Percentiles rank a stretch among this genome's conserved stretches.
These are phyloP conservation scores for Dolichallabes microphthalmus DNA, from an alignment of 2,113 vertebrate species.

Conservation along the genomic window DNA sequence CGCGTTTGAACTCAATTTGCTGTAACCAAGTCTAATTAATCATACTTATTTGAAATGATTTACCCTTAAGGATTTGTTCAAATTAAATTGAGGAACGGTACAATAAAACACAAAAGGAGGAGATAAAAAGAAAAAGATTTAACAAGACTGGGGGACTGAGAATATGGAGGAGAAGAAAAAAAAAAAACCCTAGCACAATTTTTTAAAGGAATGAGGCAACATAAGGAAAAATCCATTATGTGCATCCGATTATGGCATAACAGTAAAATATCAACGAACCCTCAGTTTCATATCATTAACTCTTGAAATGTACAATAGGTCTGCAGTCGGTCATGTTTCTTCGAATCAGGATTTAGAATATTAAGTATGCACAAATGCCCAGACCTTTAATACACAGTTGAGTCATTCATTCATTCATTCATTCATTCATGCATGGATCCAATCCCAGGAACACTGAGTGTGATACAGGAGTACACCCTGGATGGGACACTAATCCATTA, in stretches of 20 bases:
- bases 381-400: background rate
- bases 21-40: slow-evolving; percentile 27
- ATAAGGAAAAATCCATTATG: background rate
- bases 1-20: slow-evolving; percentile 17
- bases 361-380: background rate
- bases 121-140: background rate
- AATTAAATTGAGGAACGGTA: background rate
- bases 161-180: background rate
- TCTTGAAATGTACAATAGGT: background rate
- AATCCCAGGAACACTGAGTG: background rate
- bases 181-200: background rate
- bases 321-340: background rate
- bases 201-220: background rate
- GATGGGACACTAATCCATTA: background rate
- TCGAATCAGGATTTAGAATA: background rate
- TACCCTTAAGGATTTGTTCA: slow-evolving; percentile 13
- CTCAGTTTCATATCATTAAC: slow-evolving; percentile 7
- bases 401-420: background rate
- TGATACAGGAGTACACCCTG: background rate
- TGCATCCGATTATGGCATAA: background rate
- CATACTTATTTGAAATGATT: slow-evolving; percentile 26
- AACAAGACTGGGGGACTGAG: background rate
- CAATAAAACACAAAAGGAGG: slow-evolving; percentile 4
- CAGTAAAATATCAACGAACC: background rate
- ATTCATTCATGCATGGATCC: background rate